Evolutionary conservation across 2,888 invertebrate species (phyloP), one percentile per base, ranked within the genome.

Genomic region (Stenodema calcarata): DNA sequence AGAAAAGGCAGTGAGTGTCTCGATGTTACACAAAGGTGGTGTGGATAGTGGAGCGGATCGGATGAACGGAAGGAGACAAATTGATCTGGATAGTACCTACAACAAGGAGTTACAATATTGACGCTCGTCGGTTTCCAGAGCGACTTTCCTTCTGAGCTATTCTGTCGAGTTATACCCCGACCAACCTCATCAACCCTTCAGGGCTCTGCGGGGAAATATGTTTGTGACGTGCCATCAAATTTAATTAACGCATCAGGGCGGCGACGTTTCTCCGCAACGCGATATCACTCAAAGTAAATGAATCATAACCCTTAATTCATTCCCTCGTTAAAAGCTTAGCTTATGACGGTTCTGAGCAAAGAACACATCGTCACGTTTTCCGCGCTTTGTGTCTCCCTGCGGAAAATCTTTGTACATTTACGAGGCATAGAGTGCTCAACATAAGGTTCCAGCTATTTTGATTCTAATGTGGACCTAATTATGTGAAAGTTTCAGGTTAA

Each of bases 131-230:
- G 69, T 69, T 69, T 69, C 69, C 18, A 69, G 11, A 69, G 62
- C 6, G 69, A 69, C 69, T 69, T 69, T 69, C 69, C 27, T n/a
- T 11, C 69, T n/a, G 28, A 23, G 69, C 69, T 28, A 28, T 69
- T 69, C 69, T 28, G 23, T 7, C 69, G n/a, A 23, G 78, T 44
- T 44, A 44, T 78, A 78, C 18, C 78, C 44, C 44, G n/a, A 44
- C 44, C 30, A 75, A 75, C 75, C 78, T 78, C 78, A 78, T 78
- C 78, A 78, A 69, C 69, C n/a, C 28, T 4, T n/a, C n/a, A n/a
- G 47, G 78, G 23, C 42, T 44, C 41, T 30, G 35, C 6, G 41
- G 41, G 78, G 78, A 44, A 78, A 42, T 42, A 42, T 78, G 78
- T 42, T 23, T 41, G 41, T 78, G 78, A 78, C 78, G 78, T 78